Percentiles rank a stretch among this genome's conserved stretches.
Conservation (phyloP, 2,113 vertebrate species). For the Daboia siamensis region DNA sequence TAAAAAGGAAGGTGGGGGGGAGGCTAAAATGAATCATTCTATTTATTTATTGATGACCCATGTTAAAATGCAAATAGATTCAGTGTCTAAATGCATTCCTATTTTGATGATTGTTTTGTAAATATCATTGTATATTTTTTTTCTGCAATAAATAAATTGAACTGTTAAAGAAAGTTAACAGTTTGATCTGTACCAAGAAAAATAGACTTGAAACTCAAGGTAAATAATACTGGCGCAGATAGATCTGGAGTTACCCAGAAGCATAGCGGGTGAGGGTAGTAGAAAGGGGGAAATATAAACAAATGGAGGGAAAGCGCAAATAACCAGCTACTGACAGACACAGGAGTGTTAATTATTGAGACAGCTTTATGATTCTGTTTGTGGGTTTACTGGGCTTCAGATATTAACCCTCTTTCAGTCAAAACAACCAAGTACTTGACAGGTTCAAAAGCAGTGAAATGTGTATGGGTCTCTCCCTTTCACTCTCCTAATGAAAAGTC, state of each 20-base stretch:
- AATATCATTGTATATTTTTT: slow-evolving; percentile 93
- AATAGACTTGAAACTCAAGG: slow-evolving; percentile 54
- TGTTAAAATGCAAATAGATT: slow-evolving; percentile 90
- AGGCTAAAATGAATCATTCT: slow-evolving; percentile 78
- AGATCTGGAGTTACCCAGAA: slow-evolving; percentile 68
- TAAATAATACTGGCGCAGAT: slow-evolving; percentile 69
- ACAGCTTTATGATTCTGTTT: slow-evolving; percentile 71
- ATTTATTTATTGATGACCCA: slow-evolving; percentile 98
- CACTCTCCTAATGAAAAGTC: not conserved
- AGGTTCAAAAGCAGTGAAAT: not conserved
- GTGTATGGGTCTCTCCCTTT: not conserved
- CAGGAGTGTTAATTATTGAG: slow-evolving; percentile 67
- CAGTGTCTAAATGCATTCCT: slow-evolving; percentile 94
- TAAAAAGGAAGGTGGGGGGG: slow-evolving; percentile 38
- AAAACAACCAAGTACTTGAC: not conserved
- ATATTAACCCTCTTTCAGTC: slow-evolving; percentile 43
- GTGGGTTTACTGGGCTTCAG: slow-evolving; percentile 42
- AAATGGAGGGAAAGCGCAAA: slow-evolving; percentile 72
- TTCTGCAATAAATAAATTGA: slow-evolving; percentile 96
- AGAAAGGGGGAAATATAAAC: slow-evolving; percentile 66
- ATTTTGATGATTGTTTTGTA: slow-evolving; percentile 96
- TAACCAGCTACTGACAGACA: slow-evolving; percentile 76
- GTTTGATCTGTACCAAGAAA: slow-evolving; percentile 72
- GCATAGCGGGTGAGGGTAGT: slow-evolving; percentile 36
- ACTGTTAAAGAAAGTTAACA: slow-evolving; percentile 72